Percentiles rank a stretch among this genome's conserved stretches.
phyloP scores from a whole-genome alignment of 1,140 invertebrate species.

The Drosophila tsacasi region DNA sequence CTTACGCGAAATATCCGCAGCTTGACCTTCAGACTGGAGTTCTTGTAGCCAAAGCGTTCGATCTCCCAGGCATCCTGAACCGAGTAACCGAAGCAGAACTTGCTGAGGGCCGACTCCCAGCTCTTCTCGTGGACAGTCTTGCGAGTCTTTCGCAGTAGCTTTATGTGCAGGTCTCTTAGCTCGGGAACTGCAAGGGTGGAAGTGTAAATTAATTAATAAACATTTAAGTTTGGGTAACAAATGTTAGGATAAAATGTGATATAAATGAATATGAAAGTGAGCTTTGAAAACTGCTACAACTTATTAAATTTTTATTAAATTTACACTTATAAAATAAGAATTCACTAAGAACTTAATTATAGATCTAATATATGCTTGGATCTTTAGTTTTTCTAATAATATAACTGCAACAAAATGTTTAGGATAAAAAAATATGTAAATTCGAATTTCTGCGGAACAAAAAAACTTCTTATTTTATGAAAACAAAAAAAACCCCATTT shows the following conservation, averaged over 20 bases:
- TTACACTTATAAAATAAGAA: no score
- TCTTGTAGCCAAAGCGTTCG: slow-evolving; percentile 97
- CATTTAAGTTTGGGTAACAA: neutral
- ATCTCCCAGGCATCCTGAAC: slow-evolving; percentile 98
- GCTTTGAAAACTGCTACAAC: fast-evolving
- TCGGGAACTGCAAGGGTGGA: slow-evolving; percentile 89
- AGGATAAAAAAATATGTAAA: no score
- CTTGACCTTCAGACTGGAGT: slow-evolving; percentile 94
- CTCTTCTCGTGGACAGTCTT: slow-evolving; percentile 93
- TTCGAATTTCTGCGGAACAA: no score
- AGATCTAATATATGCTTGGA: no score
- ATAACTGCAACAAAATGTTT: no score
- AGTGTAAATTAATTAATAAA: neutral
- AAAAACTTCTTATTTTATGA: no score
- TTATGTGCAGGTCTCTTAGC: slow-evolving; percentile 94
- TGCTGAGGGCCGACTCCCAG: slow-evolving; percentile 96
- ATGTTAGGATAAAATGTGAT: neutral
- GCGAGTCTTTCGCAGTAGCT: slow-evolving; percentile 94
- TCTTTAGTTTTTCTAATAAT: no score
- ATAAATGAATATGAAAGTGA: no score
- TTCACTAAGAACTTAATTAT: no score
- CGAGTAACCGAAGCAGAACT: slow-evolving; percentile 94
- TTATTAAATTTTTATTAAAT: no score
- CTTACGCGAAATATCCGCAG: slow-evolving; percentile 93
- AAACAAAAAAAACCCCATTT: no score